Conservation (phyloP, 2,888 invertebrate species). For the Sesia apiformis region DNA sequence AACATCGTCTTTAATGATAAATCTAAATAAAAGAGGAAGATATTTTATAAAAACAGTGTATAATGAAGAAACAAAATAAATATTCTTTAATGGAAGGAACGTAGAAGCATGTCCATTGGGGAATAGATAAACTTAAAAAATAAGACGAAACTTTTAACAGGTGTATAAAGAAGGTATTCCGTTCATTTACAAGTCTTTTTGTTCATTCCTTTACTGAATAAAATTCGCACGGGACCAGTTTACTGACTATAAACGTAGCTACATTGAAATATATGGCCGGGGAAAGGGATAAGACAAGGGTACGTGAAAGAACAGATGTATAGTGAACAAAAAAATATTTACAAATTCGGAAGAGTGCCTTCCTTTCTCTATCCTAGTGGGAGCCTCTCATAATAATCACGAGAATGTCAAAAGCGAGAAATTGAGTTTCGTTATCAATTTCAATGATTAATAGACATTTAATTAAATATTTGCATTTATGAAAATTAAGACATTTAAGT, state of each 20-base stretch:
- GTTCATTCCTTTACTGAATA: constrained; percentile 9
- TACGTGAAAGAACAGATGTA: constrained; percentile 31
- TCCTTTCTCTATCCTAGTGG: no score
- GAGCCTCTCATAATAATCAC: no score
- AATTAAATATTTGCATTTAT: no score
- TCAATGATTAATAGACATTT: no score
- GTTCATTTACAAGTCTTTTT: constrained; percentile 1
- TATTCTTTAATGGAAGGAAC: neutral
- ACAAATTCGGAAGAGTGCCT: no score
- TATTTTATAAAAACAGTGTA: no score
- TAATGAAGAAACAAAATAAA: neutral
- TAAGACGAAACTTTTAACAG: constrained; percentile 1
- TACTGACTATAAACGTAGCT: neutral
- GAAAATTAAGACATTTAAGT: no score
- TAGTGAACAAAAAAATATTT: constrained; percentile 24
- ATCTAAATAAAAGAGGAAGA: no score
- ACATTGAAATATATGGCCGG: constrained; percentile 1
- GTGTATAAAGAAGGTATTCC: neutral
- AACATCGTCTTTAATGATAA: no score
- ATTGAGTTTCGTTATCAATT: no score
- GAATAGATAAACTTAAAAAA: neutral
- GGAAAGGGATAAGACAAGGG: constrained; percentile 22
- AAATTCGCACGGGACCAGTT: constrained; percentile 4
- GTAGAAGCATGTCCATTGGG: neutral
- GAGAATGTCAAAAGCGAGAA: no score